A percentile compares a stretch with the other conserved stretches of the same genome.
Evolutionary conservation across 2,113 vertebrate species (phyloP).

Genomic region (Nipponia nippon): DNA sequence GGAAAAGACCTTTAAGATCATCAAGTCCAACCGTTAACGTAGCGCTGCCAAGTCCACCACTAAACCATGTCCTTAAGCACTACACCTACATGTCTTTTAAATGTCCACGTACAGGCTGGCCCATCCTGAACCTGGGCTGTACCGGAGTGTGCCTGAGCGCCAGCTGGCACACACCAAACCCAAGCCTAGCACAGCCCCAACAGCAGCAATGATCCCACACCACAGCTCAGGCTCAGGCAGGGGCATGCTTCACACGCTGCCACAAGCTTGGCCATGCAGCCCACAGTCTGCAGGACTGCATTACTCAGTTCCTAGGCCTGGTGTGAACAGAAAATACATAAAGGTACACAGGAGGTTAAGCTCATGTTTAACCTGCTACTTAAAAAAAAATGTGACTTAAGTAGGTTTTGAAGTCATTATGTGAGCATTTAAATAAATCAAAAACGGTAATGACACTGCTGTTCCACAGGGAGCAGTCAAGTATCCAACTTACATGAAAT

Average conservation of each 20-base stretch:
- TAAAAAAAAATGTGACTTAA: background rate
- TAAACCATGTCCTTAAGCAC: no score
- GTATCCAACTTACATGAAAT: background rate
- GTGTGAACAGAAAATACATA: background rate
- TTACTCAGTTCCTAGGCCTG: accelerated
- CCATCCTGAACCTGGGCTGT: background rate
- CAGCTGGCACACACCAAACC: background rate
- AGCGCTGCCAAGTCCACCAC: no score
- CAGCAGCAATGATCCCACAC: background rate
- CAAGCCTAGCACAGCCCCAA: no score
- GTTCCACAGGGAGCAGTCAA: background rate
- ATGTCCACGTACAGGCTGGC: accelerated
- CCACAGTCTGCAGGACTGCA: background rate
- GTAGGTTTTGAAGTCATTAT: background rate
- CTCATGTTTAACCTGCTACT: background rate
- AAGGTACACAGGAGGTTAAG: background rate
- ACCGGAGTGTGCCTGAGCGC: accelerated
- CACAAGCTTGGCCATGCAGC: background rate
- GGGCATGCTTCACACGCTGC: background rate
- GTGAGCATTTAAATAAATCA: background rate
- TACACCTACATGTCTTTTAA: no score
- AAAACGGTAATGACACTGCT: background rate
- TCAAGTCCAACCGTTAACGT: no score
- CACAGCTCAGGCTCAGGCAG: background rate
- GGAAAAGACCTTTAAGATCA: no score